Evolutionary conservation across 1,140 invertebrate genomes (phyloP).

Genomic region (Ericerus pela): DNA sequence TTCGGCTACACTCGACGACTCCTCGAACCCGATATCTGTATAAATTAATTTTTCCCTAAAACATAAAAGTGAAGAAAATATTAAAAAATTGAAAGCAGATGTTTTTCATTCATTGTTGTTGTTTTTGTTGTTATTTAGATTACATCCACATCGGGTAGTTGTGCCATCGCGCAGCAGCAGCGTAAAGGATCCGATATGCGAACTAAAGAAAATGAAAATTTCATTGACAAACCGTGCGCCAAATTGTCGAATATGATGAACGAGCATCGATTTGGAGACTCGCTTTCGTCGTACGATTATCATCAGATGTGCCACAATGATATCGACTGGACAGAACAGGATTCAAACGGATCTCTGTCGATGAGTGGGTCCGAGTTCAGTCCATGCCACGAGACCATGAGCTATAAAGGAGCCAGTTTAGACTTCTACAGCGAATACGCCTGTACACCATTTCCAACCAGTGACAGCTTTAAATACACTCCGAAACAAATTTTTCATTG

Average conservation of each 20-base stretch:
- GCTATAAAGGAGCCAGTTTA: neutral
- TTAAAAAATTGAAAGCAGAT: too few relatives aligned
- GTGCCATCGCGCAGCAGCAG: slow-evolving; percentile 36
- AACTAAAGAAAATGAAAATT: neutral
- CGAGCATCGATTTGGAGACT: neutral
- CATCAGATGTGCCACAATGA: neutral
- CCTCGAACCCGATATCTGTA: too few relatives aligned
- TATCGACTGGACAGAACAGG: neutral
- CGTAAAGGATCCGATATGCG: slow-evolving; percentile 28
- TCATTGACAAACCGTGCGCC: neutral
- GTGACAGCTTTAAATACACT: neutral
- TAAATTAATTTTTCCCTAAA: too few relatives aligned
- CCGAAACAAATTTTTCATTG: slow-evolving; percentile 1
- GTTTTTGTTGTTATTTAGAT: slow-evolving; percentile 31
- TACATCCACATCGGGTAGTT: slow-evolving; percentile 46
- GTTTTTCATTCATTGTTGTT: too few relatives aligned
- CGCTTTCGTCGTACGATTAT: neutral
- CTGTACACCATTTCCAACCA: neutral
- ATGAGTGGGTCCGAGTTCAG: neutral
- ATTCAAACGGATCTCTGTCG: neutral
- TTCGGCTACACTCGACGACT: too few relatives aligned
- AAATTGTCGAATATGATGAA: slow-evolving; percentile 1
- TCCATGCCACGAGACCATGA: neutral
- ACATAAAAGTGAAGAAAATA: too few relatives aligned
- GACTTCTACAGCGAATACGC: neutral